Evolutionary conservation across 2,888 invertebrate genomes (phyloP).

Genomic region (Marasmarcha lunaedactyla): DNA sequence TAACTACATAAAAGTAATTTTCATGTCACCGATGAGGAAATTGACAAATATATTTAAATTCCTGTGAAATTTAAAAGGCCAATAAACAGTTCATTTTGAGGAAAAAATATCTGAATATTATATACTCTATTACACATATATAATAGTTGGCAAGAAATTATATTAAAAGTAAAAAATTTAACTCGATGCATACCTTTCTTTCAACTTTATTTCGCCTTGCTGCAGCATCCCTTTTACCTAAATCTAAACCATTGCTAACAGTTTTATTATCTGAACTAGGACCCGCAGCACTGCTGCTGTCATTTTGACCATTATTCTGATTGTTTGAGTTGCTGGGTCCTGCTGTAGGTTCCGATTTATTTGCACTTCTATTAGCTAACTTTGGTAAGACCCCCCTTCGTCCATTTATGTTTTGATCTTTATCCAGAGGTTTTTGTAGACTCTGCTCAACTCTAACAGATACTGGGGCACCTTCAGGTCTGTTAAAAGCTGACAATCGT

Average conservation of each 20-base stretch:
- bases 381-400: conserved; percentile 71
- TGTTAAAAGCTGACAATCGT: conserved; percentile 45
- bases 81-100: conserved; percentile 2
- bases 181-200: too few species aligned
- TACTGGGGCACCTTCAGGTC: conserved; percentile 48
- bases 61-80: not conserved
- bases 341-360: conserved; percentile 41
- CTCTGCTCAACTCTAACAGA: conserved; percentile 60
- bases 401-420: conserved; percentile 81
- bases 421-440: conserved; percentile 64
- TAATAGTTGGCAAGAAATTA: too few species aligned
- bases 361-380: conserved; percentile 29
- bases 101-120: conserved; percentile 1
- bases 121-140: too few species aligned
- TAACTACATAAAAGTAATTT: conserved; percentile 2
- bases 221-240: conserved; percentile 39
- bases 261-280: conserved; percentile 30
- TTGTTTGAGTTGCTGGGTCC: conserved; percentile 49
- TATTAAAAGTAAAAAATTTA: too few species aligned
- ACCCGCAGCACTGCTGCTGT: conserved; percentile 18
- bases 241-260: conserved; percentile 28
- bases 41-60: too few species aligned
- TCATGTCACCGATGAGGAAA: too few species aligned
- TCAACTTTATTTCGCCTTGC: conserved; percentile 50
- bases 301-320: conserved; percentile 22